phyloP scores from a whole-genome alignment of 2,888 invertebrate species.

The Altica lythri region DNA sequence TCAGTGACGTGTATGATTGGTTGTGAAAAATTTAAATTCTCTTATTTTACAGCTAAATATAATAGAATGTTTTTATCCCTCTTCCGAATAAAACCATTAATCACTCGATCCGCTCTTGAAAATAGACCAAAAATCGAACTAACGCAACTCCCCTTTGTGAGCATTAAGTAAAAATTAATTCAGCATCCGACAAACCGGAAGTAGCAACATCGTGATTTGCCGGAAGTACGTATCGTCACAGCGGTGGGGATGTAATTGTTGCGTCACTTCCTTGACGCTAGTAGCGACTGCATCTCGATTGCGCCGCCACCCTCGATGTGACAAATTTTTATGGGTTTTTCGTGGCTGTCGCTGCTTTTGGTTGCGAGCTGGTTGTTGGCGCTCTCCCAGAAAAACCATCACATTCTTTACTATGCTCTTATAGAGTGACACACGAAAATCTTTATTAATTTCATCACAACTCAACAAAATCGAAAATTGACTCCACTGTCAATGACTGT shows the following conservation, averaged over 20 bases:
- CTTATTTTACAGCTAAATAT: no score
- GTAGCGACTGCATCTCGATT: conserved; percentile 34
- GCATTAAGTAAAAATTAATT: conserved; percentile 34
- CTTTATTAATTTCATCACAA: neutral
- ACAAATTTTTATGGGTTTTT: conserved; percentile 56
- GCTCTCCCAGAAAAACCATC: conserved; percentile 44
- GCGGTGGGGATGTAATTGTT: conserved; percentile 55
- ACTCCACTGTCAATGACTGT: no score
- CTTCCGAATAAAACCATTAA: conserved; percentile 2
- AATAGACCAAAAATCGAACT: conserved; percentile 1
- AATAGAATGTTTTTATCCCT: no score
- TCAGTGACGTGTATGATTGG: conserved; percentile 4
- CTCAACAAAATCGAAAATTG: no score
- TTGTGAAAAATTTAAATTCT: neutral
- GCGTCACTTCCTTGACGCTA: conserved; percentile 42
- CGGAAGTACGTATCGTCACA: conserved; percentile 54
- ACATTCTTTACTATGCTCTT: conserved; percentile 13
- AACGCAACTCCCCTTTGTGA: neutral
- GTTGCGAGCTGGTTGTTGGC: conserved; percentile 1
- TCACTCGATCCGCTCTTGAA: conserved; percentile 6
- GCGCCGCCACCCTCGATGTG: conserved; percentile 49
- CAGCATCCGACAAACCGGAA: conserved; percentile 44
- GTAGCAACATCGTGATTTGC: conserved; percentile 40
- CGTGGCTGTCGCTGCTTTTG: conserved; percentile 32
- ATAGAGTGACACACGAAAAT: conserved; percentile 7